Percentiles rank a stretch among this genome's conserved stretches.
These are phyloP conservation scores for Sciurus carolinensis DNA, from an alignment of 2,797 vertebrate genomes.

Conservation along the genomic window DNA sequence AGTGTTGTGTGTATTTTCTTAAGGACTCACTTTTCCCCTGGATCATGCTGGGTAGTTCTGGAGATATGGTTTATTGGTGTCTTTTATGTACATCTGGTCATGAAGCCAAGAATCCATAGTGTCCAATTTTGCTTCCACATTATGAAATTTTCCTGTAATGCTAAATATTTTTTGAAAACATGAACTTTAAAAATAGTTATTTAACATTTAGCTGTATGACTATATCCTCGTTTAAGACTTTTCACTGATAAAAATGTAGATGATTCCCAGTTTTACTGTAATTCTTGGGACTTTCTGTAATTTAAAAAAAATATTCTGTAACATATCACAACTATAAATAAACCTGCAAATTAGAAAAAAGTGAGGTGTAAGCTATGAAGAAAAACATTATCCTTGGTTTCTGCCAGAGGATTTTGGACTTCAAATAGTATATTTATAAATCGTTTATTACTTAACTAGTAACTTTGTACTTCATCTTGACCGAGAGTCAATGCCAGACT, in stretches of 20 bases:
- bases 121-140: neutral
- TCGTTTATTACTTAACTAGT: neutral
- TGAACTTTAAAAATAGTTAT: neutral
- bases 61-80: neutral
- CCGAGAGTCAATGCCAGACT: neutral
- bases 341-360: neutral
- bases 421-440: neutral
- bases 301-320: neutral
- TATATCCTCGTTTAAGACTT: neutral
- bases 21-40: neutral
- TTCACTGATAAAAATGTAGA: neutral
- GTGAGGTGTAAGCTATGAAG: neutral
- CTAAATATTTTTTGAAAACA: neutral
- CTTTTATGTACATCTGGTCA: neutral
- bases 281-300: neutral
- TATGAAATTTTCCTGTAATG: neutral
- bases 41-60: neutral
- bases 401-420: neutral
- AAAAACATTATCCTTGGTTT: neutral
- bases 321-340: neutral
- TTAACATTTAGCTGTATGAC: neutral
- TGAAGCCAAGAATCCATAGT: neutral
- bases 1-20: neutral
- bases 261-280: neutral
- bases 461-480: neutral